Evolutionary conservation across 1,140 invertebrate genomes (phyloP).

Genomic region (Trachelipus rathkii): DNA sequence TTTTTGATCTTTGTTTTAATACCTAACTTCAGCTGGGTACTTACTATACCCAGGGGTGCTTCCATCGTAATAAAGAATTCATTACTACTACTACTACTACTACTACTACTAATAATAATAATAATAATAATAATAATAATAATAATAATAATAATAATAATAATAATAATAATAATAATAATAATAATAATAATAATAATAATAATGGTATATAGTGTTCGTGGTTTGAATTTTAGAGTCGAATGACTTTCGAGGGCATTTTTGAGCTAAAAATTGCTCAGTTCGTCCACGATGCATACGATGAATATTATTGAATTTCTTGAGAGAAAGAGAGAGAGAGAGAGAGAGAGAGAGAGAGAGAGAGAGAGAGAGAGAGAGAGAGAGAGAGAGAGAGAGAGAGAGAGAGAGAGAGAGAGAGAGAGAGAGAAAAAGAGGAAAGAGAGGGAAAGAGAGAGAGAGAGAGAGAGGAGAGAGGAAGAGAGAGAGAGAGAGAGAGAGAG

Average conservation of each 20-base stretch:
- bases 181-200: no score
- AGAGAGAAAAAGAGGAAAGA: background rate
- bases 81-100: background rate
- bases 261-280: no score
- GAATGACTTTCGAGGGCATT: no score
- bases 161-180: background rate
- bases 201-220: no score
- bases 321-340: background rate
- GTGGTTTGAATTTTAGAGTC: no score
- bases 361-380: background rate
- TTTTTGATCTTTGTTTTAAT: no score
- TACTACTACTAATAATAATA: background rate
- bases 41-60: background rate
- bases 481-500: background rate
- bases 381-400: conserved; percentile 2
- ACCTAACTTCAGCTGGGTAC: no score
- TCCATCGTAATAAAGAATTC: background rate
- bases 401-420: conserved; percentile 11
- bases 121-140: background rate
- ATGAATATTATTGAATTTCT: no score
- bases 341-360: background rate
- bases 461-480: no score
- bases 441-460: background rate
- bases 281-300: no score
- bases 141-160: no score